Percentiles rank a stretch among this genome's conserved stretches.
Conservation (phyloP, 1,140 invertebrate genomes). For the Hylaeus anthracinus region DNA sequence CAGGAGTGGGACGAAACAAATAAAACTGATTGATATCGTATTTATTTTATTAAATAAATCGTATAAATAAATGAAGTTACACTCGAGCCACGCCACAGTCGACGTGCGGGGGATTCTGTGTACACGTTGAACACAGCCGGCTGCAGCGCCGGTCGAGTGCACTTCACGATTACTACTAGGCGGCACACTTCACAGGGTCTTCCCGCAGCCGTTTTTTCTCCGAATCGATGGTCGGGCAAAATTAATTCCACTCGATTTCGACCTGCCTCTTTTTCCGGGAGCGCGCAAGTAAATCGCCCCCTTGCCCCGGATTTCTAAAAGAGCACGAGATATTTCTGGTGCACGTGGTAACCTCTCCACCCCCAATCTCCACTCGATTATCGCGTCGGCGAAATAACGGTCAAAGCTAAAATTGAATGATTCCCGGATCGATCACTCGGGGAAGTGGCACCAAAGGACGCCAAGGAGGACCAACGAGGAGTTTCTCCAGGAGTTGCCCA, state of each 20-base stretch:
- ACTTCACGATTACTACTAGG: not conserved
- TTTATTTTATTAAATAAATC: no score
- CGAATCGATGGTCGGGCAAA: not conserved
- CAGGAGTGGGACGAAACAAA: no score
- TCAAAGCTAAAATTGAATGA: constrained; percentile 3
- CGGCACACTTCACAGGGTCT: not conserved
- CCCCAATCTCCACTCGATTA: not conserved
- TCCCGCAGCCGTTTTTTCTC: no score
- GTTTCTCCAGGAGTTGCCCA: no score
- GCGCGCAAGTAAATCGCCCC: not conserved
- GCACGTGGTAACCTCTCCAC: not conserved
- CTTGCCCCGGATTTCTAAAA: constrained; percentile 49
- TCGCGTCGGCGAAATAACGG: constrained; percentile 1
- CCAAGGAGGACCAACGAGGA: not conserved
- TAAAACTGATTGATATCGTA: no score
- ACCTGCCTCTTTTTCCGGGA: not conserved
- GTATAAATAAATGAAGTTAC: no score
- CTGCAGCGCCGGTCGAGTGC: not conserved
- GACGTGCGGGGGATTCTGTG: no score
- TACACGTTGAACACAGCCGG: no score
- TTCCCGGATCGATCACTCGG: constrained; percentile 13
- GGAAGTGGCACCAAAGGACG: not conserved
- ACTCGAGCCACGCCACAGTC: no score
- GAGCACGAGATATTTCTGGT: constrained; percentile 36
- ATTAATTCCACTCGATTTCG: not conserved